Conservation (phyloP, 2,888 invertebrate genomes). For the Tenthredo livida region DNA sequence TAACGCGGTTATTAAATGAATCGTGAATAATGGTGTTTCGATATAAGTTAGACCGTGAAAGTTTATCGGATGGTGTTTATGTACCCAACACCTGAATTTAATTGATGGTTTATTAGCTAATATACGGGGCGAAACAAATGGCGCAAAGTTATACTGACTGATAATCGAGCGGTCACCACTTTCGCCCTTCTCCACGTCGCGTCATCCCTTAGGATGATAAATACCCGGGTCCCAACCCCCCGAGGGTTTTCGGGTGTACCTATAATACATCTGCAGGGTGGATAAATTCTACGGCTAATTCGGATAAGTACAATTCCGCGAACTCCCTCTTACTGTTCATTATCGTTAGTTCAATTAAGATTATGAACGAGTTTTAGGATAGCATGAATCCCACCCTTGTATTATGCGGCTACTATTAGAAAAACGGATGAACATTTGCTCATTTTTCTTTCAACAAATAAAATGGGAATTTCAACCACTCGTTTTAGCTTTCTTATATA, state of each 20-base stretch:
- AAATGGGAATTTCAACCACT: not conserved
- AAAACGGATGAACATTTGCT: not conserved
- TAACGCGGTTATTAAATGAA: too few species aligned
- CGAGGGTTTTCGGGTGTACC: not conserved
- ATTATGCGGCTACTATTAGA: not conserved
- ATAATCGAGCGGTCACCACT: slow-evolving; percentile 27
- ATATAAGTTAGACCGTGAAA: too few species aligned
- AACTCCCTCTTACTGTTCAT: not conserved
- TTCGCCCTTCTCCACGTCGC: not conserved
- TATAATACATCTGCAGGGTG: not conserved
- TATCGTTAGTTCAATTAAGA: not conserved
- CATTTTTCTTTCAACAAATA: not conserved
- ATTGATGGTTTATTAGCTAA: not conserved
- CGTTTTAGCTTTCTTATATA: not conserved
- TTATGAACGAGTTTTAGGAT: not conserved
- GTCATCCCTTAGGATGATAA: slow-evolving; percentile 31
- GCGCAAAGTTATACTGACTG: slow-evolving; percentile 22
- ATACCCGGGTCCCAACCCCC: not conserved
- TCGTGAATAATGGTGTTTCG: too few species aligned
- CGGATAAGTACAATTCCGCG: not conserved
- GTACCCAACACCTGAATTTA: not conserved
- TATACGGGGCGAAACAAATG: not conserved
- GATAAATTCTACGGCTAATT: slow-evolving; percentile 15
- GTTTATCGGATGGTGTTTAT: too few species aligned
- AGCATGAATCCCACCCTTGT: not conserved